Evolutionary conservation across 2,797 vertebrate species (phyloP).

Genomic region (Phrynocephalus guinanensis): DNA sequence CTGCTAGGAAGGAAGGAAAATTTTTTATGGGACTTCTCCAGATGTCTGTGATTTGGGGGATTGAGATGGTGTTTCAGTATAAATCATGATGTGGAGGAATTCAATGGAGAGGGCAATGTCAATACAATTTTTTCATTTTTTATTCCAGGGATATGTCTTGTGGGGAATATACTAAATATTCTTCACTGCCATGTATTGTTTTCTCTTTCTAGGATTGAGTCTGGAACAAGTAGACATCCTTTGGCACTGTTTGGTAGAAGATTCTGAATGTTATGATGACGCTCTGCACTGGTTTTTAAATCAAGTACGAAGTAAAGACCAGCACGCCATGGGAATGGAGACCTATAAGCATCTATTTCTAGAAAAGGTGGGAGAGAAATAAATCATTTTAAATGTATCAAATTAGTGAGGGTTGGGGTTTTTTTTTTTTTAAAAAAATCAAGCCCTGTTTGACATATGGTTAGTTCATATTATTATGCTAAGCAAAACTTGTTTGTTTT

Average conservation of each 20-base stretch:
- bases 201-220: constrained; percentile 85
- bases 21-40: background rate
- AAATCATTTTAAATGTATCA: background rate
- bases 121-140: background rate
- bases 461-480: constrained; percentile 25
- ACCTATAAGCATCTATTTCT: constrained; percentile 99
- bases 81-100: background rate
- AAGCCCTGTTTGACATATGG: background rate
- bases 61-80: background rate
- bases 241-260: constrained; percentile 98
- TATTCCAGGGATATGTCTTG: too few relatives aligned
- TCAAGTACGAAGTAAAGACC: constrained; percentile 98
- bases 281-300: constrained; percentile 99
- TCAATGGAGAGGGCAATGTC: background rate
- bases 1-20: background rate
- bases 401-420: background rate
- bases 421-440: too few relatives aligned
- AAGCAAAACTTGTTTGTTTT: constrained; percentile 48
- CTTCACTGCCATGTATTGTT: background rate
- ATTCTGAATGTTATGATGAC: constrained; percentile 95
- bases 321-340: constrained; percentile 99
- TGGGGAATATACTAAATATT: background rate
- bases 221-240: constrained; percentile 99
- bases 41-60: background rate
- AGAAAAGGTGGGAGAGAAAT: constrained; percentile 87